Evolutionary conservation across 2,888 invertebrate genomes (phyloP), one percentile per base, ranked within the genome.

Genomic region (Scaptomyza cyrtandrae): DNA sequence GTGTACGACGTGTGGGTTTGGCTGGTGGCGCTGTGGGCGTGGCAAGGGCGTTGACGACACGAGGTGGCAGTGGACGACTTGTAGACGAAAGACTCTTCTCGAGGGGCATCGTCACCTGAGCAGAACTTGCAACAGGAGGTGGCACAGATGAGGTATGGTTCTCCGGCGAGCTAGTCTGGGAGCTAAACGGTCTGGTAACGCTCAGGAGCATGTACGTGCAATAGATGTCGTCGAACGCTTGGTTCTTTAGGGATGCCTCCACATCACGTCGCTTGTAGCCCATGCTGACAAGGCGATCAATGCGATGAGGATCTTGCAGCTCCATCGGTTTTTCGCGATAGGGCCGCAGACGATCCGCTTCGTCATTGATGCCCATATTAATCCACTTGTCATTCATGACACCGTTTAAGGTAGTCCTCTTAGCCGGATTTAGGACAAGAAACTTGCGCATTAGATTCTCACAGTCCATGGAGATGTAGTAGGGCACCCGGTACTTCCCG

Each of bases 391-490:
- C 99, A 91, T 97, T 95, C 95, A 96, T 95, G 71, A 95, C 95
- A 81, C 94, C 94, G 90, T 95, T 99, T 88, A 99, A 94, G 55
- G 98, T 97, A 81, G 98, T 98, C 86, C 99, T 94, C 93, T 99
- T 98, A 86, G 96, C 96, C 78, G 99, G 99, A 94, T 99, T 99
- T 92, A 99, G 95, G 87, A 99, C 99, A 90, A 99, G 95, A 94
- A 99, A 99, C 94, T 99, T 99, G 94, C 99, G 99, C 90, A 99
- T 95, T 83, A 99, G 95, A 93, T 98, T 98, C 94, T 99, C 99
- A 93, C 99, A 99, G 94, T 99, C 99, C 86, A 99, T 99, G 80
- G 99, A 99, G 98, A 99, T 99, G 94, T 99, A 99, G 95, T 99
- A 99, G 71, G 99, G 99, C 93, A 99, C 99, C 92, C 94, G 94